These are phyloP conservation scores for Ictalurus furcatus DNA, from an alignment of 2,113 vertebrate genomes.

Conservation along the genomic window DNA sequence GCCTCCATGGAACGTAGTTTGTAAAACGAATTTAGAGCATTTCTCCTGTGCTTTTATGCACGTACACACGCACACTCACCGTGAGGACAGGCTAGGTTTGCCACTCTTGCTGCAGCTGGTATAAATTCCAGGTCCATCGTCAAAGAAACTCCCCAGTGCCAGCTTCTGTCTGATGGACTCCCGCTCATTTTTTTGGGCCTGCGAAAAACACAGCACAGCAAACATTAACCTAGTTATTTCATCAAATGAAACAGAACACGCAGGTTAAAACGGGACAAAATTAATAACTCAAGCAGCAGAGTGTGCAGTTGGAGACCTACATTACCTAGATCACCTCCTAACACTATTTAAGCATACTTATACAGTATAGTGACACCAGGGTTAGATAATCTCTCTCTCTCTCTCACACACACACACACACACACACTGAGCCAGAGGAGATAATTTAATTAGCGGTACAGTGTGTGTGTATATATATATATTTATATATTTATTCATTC, in stretches of 20 bases:
- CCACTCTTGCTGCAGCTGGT: conserved; percentile 98
- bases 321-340: background rate
- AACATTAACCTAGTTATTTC: background rate
- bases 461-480: background rate
- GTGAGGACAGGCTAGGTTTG: conserved; percentile 96
- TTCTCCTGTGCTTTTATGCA: background rate
- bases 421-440: background rate
- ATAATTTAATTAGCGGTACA: background rate
- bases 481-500: background rate
- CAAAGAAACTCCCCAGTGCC: conserved; percentile 98
- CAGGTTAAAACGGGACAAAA: background rate
- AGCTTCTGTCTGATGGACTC: conserved; percentile 99
- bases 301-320: background rate
- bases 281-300: background rate
- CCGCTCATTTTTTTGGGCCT: conserved; percentile 99
- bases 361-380: background rate
- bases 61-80: conserved; percentile 73
- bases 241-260: background rate
- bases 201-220: conserved; percentile 36
- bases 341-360: background rate
- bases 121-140: conserved; percentile 96
- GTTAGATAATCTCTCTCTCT: background rate
- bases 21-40: background rate
- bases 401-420: background rate
- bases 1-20: background rate